phyloP scores from a whole-genome alignment of 2,888 invertebrate species.

The Drosophila gaucha region DNA sequence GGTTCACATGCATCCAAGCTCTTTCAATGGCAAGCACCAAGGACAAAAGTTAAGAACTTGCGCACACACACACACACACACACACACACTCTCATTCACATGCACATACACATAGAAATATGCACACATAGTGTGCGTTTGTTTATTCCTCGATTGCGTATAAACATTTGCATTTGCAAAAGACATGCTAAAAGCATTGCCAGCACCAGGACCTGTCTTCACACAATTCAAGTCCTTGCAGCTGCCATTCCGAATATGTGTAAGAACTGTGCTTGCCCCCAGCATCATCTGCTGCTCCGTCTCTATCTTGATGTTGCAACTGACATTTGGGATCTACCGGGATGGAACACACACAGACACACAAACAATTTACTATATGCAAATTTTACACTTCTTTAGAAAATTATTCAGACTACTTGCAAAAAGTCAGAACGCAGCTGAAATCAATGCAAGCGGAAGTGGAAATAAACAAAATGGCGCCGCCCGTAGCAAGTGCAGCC shows the following conservation, averaged over 20 bases:
- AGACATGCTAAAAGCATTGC: conserved; percentile 69
- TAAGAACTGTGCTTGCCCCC: conserved; percentile 31
- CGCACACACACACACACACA: background rate
- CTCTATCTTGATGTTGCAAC: conserved; percentile 16
- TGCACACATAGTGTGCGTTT: conserved; percentile 45
- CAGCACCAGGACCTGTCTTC: conserved; percentile 16
- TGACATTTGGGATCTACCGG: conserved; percentile 20
- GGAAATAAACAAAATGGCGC: conserved; percentile 27
- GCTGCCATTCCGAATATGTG: conserved; percentile 31
- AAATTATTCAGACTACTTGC: conserved; percentile 76
- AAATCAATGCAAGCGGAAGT: conserved; percentile 51
- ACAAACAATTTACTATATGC: conserved; percentile 66
- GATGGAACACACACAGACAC: conserved; percentile 12
- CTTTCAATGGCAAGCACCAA: conserved; percentile 39
- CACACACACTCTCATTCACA: background rate
- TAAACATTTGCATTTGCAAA: conserved; percentile 74
- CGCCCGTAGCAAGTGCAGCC: conserved; percentile 16
- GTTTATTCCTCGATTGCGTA: conserved; percentile 74
- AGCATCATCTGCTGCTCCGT: conserved; percentile 1
- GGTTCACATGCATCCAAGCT: conserved; percentile 40
- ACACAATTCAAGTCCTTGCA: conserved; percentile 21
- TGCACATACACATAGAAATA: background rate
- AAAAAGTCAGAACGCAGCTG: conserved; percentile 13
- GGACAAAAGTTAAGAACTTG: conserved; percentile 40
- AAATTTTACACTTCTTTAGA: conserved; percentile 71